Percentiles rank a stretch among this genome's conserved stretches.
Conservation (phyloP, 2,888 invertebrate genomes). For the Rutpela maculata region DNA sequence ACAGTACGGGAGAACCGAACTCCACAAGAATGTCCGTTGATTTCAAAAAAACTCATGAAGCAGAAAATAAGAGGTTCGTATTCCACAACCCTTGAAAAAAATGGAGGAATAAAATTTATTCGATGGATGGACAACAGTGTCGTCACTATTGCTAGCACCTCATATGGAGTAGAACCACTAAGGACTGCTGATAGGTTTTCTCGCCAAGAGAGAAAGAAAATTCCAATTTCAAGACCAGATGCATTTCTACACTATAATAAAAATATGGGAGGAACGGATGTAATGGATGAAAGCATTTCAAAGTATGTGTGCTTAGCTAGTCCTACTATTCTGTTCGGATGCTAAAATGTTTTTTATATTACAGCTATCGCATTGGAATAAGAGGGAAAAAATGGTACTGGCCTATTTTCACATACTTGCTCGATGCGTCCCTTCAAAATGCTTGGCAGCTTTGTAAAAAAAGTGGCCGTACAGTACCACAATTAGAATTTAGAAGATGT, state of each 20-base stretch:
- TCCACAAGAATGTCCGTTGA: constrained; percentile 48
- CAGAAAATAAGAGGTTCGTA: neutral
- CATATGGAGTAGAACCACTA: neutral
- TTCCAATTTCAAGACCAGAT: constrained; percentile 1
- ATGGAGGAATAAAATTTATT: too few relatives aligned
- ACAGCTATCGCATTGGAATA: constrained; percentile 5
- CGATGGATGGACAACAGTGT: neutral
- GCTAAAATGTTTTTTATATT: neutral
- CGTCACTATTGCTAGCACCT: neutral
- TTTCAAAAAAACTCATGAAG: constrained; percentile 20
- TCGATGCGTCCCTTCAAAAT: constrained; percentile 4
- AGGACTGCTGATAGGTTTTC: neutral
- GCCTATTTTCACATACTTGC: neutral
- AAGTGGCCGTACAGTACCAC: neutral
- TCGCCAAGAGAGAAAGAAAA: neutral
- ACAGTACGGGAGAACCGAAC: constrained; percentile 59
- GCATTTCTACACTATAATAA: neutral
- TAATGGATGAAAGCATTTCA: constrained; percentile 19
- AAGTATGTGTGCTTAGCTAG: neutral
- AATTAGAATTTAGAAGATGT: neutral
- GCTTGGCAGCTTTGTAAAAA: constrained; percentile 8
- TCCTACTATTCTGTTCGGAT: neutral
- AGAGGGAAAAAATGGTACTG: constrained; percentile 1
- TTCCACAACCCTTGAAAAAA: too few relatives aligned
- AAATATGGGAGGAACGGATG: constrained; percentile 30